A percentile compares a stretch with the other conserved stretches of the same genome.
Conservation (phyloP, 2,888 invertebrate genomes). For the Ptychoptera contaminata region DNA sequence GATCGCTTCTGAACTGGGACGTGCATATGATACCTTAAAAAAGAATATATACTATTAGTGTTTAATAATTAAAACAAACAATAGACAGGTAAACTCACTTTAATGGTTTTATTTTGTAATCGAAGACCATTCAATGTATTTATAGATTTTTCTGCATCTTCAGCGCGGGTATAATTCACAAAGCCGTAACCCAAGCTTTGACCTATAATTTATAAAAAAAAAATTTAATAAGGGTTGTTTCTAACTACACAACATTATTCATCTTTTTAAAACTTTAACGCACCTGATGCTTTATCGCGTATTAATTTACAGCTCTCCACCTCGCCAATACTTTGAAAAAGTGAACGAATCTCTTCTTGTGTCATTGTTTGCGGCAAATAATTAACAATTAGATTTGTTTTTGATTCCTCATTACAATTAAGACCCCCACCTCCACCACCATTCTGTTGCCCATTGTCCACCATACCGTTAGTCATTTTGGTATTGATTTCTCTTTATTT, state of each 20-base stretch:
- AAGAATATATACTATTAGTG: background rate
- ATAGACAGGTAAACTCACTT: constrained; percentile 40
- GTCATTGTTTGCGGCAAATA: constrained; percentile 89
- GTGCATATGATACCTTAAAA: constrained; percentile 54
- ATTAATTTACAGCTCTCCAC: constrained; percentile 96
- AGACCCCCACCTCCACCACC: constrained; percentile 12
- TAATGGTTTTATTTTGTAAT: constrained; percentile 98
- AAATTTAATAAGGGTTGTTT: background rate
- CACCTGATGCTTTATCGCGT: constrained; percentile 88
- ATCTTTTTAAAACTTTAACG: constrained; percentile 14
- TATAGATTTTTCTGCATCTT: constrained; percentile 98
- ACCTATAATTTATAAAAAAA: constrained; percentile 37
- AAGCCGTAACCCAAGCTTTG: constrained; percentile 99
- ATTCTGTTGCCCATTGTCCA: constrained; percentile 72
- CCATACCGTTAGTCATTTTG: constrained; percentile 21
- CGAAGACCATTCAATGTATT: constrained; percentile 94
- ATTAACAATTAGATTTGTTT: constrained; percentile 90
- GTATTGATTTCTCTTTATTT: too few species aligned
- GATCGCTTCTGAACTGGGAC: constrained; percentile 85
- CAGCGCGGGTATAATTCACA: constrained; percentile 95
- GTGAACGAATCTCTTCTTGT: constrained; percentile 86
- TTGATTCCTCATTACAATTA: constrained; percentile 74
- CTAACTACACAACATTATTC: too few species aligned
- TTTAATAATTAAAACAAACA: background rate
- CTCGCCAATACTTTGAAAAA: constrained; percentile 90